Conservation (phyloP, 2,113 vertebrate species). For the Xiphophorus couchianus region DNA sequence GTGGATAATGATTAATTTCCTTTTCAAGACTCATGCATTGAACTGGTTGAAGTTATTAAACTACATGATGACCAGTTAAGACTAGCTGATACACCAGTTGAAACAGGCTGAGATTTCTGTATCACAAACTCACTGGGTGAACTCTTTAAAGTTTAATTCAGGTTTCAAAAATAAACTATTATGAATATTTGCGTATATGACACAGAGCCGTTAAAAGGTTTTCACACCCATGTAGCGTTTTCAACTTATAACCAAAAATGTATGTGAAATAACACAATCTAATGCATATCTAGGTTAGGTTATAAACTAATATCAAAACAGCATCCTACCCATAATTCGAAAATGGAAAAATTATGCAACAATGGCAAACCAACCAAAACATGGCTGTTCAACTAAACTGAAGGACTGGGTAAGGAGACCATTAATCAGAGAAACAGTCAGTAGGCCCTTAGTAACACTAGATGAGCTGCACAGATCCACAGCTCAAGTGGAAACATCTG, state of each 20-base stretch:
- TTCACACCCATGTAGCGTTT: background rate
- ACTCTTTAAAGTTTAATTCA: background rate
- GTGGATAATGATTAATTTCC: background rate
- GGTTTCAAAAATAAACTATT: background rate
- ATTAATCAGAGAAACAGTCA: background rate
- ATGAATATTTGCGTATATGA: background rate
- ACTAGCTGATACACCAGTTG: background rate
- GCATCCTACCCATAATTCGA: background rate
- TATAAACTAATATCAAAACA: background rate
- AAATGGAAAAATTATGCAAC: background rate
- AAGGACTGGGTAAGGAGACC: background rate
- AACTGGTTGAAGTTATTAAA: background rate
- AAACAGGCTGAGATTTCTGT: background rate
- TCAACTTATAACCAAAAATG: background rate
- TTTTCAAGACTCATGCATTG: background rate
- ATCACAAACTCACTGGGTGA: background rate
- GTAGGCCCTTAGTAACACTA: background rate
- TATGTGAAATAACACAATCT: too few relatives aligned
- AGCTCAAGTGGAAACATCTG: background rate
- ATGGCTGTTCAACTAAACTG: background rate
- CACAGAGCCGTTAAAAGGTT: background rate
- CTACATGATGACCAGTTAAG: background rate
- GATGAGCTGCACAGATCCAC: background rate
- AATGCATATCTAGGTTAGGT: background rate
- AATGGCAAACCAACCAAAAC: background rate